Percentiles rank a stretch among this genome's conserved stretches.
Conservation (phyloP, 1,140 invertebrate genomes). For the Triops longicaudatus region DNA sequence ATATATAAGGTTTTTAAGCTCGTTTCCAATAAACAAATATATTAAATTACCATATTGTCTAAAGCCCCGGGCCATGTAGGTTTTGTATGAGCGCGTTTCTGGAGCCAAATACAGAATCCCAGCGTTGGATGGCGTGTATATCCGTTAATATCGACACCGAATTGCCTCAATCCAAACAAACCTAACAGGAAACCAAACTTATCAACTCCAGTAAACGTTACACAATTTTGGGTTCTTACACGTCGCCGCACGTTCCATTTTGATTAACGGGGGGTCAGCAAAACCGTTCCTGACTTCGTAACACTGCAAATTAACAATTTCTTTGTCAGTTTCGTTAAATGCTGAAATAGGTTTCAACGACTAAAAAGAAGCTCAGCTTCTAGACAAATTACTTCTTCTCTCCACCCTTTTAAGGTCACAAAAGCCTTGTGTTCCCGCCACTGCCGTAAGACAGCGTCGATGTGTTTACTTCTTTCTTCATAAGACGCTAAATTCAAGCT, state of each 20-base stretch:
- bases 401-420: conserved; percentile 71
- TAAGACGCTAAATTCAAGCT: conserved; percentile 41
- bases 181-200: too few relatives aligned
- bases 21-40: too few relatives aligned
- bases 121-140: conserved; percentile 74
- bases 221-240: conserved; percentile 50
- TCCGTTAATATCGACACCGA: conserved; percentile 89
- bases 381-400: conserved; percentile 63
- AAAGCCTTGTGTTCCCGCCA: conserved; percentile 56
- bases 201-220: too few relatives aligned
- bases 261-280: conserved; percentile 60
- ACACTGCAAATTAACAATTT: conserved; percentile 52
- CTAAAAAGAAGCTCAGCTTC: conserved; percentile 9
- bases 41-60: conserved; percentile 71
- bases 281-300: conserved; percentile 71
- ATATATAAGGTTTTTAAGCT: too few relatives aligned
- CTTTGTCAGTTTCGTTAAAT: too few relatives aligned
- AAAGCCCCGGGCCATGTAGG: conserved; percentile 90
- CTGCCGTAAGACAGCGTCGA: conserved; percentile 69
- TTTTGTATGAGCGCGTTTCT: conserved; percentile 78
- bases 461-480: conserved; percentile 60
- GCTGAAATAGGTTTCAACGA: too few relatives aligned
- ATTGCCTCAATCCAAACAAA: conserved; percentile 85
- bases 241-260: conserved; percentile 85
- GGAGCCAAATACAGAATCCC: conserved; percentile 85